Evolutionary conservation across 1,140 invertebrate species (phyloP).

Genomic region (Hormaphis cornu): DNA sequence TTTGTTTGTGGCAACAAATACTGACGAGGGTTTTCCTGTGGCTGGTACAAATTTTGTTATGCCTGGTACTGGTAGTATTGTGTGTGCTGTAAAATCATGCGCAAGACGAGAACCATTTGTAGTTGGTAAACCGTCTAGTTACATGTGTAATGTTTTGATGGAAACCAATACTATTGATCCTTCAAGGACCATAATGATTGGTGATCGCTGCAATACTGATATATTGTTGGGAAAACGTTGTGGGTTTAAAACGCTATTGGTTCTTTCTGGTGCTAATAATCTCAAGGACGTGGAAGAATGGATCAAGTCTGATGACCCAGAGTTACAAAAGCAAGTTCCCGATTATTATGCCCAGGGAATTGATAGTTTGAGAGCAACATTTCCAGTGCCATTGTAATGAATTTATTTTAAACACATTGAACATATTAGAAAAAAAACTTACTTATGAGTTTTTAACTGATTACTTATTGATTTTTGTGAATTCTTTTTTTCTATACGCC

Average conservation of each 20-base stretch:
- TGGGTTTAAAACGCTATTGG: conserved; percentile 73
- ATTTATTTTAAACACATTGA: no score
- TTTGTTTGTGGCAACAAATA: conserved; percentile 86
- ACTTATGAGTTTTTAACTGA: no score
- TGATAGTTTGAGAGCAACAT: conserved; percentile 51
- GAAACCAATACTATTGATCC: conserved; percentile 59
- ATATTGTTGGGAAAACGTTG: conserved; percentile 75
- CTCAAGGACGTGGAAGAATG: conserved; percentile 55
- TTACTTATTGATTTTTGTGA: no score
- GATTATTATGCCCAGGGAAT: conserved; percentile 64
- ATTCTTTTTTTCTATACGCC: no score
- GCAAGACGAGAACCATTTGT: conserved; percentile 67
- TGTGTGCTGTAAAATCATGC: conserved; percentile 70
- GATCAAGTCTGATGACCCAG: conserved; percentile 46
- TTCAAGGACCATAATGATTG: conserved; percentile 81
- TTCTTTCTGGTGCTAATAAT: conserved; percentile 69
- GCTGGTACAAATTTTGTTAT: conserved; percentile 44
- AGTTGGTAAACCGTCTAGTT: conserved; percentile 72
- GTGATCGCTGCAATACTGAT: conserved; percentile 59
- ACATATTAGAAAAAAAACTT: no score
- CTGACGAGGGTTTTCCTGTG: conserved; percentile 71
- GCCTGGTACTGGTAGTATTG: conserved; percentile 73
- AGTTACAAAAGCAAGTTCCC: conserved; percentile 59
- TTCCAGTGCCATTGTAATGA: conserved; percentile 43
- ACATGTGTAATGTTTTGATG: conserved; percentile 51